A percentile compares a stretch with the other conserved stretches of the same genome.
phyloP scores from a whole-genome alignment of 2,113 vertebrate species.

The Paratilapia polleni region DNA sequence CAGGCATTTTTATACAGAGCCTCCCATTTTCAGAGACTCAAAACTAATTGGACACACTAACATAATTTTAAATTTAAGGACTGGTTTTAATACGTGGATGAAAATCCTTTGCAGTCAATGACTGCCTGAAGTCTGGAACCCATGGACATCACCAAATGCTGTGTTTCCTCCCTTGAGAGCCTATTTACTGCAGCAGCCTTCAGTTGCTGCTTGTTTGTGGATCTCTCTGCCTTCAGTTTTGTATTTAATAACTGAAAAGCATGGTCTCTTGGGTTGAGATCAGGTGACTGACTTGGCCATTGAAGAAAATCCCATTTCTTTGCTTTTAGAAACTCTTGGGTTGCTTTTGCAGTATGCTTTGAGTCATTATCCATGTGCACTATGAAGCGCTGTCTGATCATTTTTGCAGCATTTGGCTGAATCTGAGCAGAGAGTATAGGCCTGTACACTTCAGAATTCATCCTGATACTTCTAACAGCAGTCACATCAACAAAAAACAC shows the following conservation, averaged over 20 bases:
- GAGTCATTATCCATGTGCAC: neutral
- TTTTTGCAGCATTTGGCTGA: neutral
- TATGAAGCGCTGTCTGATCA: neutral
- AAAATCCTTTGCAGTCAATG: neutral
- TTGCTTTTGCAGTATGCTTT: neutral
- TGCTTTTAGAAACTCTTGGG: neutral
- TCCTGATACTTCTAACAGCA: neutral
- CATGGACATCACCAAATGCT: neutral
- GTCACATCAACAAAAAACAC: neutral
- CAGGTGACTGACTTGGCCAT: neutral
- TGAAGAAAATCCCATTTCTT: neutral
- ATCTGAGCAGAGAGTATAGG: neutral
- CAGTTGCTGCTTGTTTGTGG: neutral
- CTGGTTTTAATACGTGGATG: neutral
- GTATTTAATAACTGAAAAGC: neutral
- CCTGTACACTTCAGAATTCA: neutral
- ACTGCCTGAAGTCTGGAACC: neutral
- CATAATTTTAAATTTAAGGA: neutral
- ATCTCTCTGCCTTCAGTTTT: neutral
- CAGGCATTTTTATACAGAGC: too few relatives aligned
- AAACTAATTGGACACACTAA: too few relatives aligned
- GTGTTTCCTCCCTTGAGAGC: too few relatives aligned
- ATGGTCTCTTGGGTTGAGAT: neutral
- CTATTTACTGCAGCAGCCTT: neutral
- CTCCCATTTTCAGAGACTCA: too few relatives aligned